Evolutionary conservation across 1,140 invertebrate genomes (phyloP).

Genomic region (Oncopodura yosiiana): DNA sequence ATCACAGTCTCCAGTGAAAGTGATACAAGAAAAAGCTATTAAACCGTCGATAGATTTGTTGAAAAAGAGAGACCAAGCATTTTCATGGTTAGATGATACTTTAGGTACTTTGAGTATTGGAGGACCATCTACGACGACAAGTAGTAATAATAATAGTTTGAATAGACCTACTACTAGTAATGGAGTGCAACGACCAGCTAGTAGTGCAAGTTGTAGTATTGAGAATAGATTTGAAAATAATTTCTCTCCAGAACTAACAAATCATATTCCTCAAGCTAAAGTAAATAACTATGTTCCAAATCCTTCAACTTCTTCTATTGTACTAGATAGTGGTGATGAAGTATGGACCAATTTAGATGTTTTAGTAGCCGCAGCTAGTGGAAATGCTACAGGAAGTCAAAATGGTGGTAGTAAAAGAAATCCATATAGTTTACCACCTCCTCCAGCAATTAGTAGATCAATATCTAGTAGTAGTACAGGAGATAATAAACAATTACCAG

Average conservation of each 20-base stretch:
- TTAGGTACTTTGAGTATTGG: slow-evolving; percentile 29
- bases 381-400: background rate
- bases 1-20: slow-evolving; percentile 7
- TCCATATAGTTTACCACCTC: slow-evolving; percentile 10
- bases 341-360: slow-evolving; percentile 28
- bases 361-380: background rate
- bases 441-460: slow-evolving; percentile 5
- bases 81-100: slow-evolving; percentile 36
- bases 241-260: background rate
- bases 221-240: no score
- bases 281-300: no score
- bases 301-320: no score
- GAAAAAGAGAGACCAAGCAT: slow-evolving; percentile 36
- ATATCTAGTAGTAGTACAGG: background rate
- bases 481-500: slow-evolving; percentile 12
- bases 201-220: background rate
- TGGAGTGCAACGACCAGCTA: background rate
- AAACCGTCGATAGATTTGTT: slow-evolving; percentile 30
- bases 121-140: slow-evolving; percentile 8
- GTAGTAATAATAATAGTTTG: background rate
- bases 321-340: slow-evolving; percentile 35
- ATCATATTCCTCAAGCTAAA: no score
- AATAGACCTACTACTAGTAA: background rate
- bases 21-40: slow-evolving; percentile 1
- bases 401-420: background rate